Base-by-base conservation (phyloP, 2,888 invertebrate genomes). In the Chymomyza caudatula region DNA sequence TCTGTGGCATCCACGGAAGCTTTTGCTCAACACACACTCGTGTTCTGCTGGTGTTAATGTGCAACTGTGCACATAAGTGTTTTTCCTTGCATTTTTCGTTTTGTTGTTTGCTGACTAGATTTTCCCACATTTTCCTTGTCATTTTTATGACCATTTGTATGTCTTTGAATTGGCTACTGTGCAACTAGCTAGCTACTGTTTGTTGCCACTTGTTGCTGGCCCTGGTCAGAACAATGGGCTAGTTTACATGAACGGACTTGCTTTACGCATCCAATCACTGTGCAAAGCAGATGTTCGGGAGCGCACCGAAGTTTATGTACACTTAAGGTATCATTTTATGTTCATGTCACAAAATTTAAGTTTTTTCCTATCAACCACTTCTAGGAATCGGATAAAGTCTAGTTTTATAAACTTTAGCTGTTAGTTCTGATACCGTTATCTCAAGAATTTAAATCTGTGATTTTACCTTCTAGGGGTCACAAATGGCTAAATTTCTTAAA, bases 61-160 rank as follows among this genome's bases (percentile, higher is more conserved):
- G 60, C 59, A 60, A 60, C 61, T 11, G 8, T 22, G 22, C 13
- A 17, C 52, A 22, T 19, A n/a, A 13, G 20, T 52, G 52, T 52
- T 20, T n/a, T 54, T 60, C 53, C 57, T 60, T 63, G 69, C n/a
- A n/a, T n/a, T n/a, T n/a, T n/a, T n/a, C n/a, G n/a, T n/a, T n/a
- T n/a, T n/a, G n/a, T n/a, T n/a, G n/a, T n/a, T n/a, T n/a, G n/a
- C n/a, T 68, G 63, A 58, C 54, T 68, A 66, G 68, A 43, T 73
- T 85, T 86, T 81, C 80, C 86, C 80, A 81, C 81, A 85, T 74
- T 83, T 68, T 67, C 66, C 62, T 70, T 63, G 37, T 43, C 17
- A 63, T 70, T 69, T 69, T 77, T 82, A 71, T 83, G 81, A 67
- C 66, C 84, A 85, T 86, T 82, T 82, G 77, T 78, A 80, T 68